phyloP scores from a whole-genome alignment of 2,888 invertebrate genomes.

The Deilephila elpenor region DNA sequence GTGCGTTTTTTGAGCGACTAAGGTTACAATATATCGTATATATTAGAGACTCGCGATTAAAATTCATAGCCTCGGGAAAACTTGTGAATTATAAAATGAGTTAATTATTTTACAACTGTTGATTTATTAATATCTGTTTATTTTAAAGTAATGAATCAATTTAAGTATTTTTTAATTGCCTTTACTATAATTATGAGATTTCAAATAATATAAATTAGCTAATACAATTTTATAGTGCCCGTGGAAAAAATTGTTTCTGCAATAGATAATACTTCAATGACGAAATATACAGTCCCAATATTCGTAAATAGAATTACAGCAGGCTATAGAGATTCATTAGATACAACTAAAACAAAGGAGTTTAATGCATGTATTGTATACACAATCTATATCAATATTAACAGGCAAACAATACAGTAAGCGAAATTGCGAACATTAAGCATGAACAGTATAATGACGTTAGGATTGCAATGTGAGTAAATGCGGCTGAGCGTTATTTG shows the following conservation, averaged over 20 bases:
- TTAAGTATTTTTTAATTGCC: background rate
- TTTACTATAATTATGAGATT: background rate
- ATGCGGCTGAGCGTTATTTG: constrained; percentile 2
- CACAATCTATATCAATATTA: background rate
- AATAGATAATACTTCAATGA: no score
- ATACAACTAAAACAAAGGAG: background rate
- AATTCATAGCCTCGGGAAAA: background rate
- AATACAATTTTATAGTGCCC: no score
- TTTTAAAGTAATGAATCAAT: background rate
- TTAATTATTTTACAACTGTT: background rate
- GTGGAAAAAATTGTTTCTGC: no score
- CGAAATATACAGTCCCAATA: no score
- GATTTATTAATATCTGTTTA: background rate
- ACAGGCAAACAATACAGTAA: background rate
- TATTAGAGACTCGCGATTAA: background rate
- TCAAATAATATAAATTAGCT: no score
- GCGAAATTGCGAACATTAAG: background rate
- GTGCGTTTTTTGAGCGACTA: background rate
- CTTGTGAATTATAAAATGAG: background rate
- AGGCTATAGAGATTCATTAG: background rate
- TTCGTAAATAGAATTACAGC: no score
- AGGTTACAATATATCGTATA: background rate
- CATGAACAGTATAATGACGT: background rate
- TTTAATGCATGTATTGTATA: background rate
- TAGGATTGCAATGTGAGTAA: background rate